These are phyloP conservation scores for Canis aureus DNA, from an alignment of 2,113 vertebrate species.

Conservation along the genomic window DNA sequence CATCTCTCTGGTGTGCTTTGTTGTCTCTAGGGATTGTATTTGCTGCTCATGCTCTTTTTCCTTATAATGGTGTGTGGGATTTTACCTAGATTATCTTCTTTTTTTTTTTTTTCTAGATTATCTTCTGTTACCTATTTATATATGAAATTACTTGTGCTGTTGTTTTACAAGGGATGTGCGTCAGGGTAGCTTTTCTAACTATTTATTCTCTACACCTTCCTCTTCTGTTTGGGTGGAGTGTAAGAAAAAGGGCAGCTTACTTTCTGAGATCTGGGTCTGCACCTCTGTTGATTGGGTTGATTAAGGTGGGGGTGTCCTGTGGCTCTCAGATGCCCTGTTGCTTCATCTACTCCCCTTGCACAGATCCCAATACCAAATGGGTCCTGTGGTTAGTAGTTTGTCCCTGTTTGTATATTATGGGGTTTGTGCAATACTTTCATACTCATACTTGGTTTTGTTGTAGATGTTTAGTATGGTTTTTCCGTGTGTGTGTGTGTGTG, in stretches of 20 bases:
- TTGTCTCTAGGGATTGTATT: neutral
- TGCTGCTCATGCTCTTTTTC: neutral
- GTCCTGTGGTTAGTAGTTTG: neutral
- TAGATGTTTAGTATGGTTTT: neutral
- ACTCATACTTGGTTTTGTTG: neutral
- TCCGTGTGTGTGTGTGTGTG: rapidly evolving
- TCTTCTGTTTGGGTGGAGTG: neutral
- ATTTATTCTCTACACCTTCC: neutral
- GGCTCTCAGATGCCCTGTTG: neutral
- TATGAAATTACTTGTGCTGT: neutral
- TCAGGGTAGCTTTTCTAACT: neutral
- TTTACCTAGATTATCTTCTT: neutral
- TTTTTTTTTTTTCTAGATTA: neutral
- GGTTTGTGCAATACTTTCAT: neutral
- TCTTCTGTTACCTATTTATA: neutral
- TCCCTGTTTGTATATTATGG: neutral
- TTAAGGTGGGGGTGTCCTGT: neutral
- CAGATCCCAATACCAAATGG: neutral
- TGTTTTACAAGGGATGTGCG: neutral
- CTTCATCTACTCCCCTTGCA: neutral
- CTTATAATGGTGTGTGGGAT: neutral
- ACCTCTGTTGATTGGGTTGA: neutral
- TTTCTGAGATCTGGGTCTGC: neutral
- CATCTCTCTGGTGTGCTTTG: neutral
- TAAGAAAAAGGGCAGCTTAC: neutral